These are phyloP conservation scores for Andrena bucephala DNA, from an alignment of 2,888 invertebrate genomes.

Conservation along the genomic window DNA sequence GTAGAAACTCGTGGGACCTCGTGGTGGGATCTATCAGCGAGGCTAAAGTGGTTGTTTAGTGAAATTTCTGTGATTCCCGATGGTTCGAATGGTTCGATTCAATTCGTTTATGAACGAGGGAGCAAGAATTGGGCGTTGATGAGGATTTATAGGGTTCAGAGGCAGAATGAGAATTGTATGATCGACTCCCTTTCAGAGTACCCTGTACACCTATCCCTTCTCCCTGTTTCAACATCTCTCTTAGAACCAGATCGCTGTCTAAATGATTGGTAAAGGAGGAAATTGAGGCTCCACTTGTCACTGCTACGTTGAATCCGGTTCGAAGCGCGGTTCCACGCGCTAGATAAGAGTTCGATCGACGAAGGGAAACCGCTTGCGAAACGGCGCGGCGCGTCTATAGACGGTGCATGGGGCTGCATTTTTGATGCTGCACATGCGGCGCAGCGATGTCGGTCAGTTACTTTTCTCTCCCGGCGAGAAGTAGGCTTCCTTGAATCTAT, in stretches of 20 bases:
- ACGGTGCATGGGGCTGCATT: slow-evolving; percentile 56
- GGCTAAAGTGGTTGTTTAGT: background rate
- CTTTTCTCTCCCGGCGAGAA: slow-evolving; percentile 43
- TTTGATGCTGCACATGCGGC: slow-evolving; percentile 63
- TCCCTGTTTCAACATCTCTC: background rate
- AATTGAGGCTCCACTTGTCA: background rate
- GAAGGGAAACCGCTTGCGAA: background rate
- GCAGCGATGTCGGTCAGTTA: slow-evolving; percentile 67
- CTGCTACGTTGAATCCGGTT: slow-evolving; percentile 12
- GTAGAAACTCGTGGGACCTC: background rate
- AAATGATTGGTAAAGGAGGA: background rate
- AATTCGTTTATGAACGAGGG: too few species aligned
- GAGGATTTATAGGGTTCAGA: too few species aligned
- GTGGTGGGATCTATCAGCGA: slow-evolving; percentile 3
- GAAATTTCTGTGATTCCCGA: background rate
- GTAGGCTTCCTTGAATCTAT: slow-evolving; percentile 38
- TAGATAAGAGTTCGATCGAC: slow-evolving; percentile 50
- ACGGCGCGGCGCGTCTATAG: slow-evolving; percentile 47
- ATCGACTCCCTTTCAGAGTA: background rate
- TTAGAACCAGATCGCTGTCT: background rate
- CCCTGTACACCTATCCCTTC: background rate
- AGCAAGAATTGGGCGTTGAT: too few species aligned
- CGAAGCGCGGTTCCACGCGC: background rate
- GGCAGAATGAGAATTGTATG: background rate
- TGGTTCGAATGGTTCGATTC: too few species aligned